A percentile compares a stretch with the other conserved stretches of the same genome.
These are phyloP conservation scores for Orchesellides sinensis DNA, from an alignment of 2,888 invertebrate species.

Conservation along the genomic window DNA sequence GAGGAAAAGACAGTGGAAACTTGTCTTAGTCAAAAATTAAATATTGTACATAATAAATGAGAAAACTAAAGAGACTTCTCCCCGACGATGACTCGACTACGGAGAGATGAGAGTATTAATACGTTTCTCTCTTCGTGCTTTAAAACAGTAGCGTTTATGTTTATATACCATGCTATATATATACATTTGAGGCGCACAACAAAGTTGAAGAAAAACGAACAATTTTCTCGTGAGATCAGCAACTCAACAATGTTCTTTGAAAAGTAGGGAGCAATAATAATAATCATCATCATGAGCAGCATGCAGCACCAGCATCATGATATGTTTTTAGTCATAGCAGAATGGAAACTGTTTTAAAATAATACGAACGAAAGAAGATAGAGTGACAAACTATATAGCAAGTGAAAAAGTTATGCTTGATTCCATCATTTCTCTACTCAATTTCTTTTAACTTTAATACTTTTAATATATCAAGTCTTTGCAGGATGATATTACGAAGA, in stretches of 20 bases:
- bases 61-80: slow-evolving; percentile 57
- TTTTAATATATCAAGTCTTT: too few species aligned
- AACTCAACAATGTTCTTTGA: slow-evolving; percentile 12
- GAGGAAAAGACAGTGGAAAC: slow-evolving; percentile 62
- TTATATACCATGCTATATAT: slow-evolving; percentile 13
- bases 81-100: slow-evolving; percentile 35
- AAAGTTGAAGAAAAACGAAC: slow-evolving; percentile 23
- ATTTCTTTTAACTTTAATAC: neutral
- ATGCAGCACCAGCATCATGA: neutral
- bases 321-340: slow-evolving; percentile 22
- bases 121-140: slow-evolving; percentile 46
- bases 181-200: slow-evolving; percentile 8
- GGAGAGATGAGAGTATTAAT: slow-evolving; percentile 46
- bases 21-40: slow-evolving; percentile 70
- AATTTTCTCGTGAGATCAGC: neutral
- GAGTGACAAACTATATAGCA: slow-evolving; percentile 28
- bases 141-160: slow-evolving; percentile 39
- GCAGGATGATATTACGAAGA: neutral
- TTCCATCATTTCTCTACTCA: slow-evolving; percentile 37
- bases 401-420: slow-evolving; percentile 35
- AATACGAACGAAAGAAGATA: neutral
- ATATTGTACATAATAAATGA: slow-evolving; percentile 66
- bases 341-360: slow-evolving; percentile 31
- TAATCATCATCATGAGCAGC: slow-evolving; percentile 11
- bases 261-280: slow-evolving; percentile 51